A percentile compares a stretch with the other conserved stretches of the same genome.
phyloP scores from a whole-genome alignment of 2,113 vertebrate genomes.

The Barnardius zonarius region DNA sequence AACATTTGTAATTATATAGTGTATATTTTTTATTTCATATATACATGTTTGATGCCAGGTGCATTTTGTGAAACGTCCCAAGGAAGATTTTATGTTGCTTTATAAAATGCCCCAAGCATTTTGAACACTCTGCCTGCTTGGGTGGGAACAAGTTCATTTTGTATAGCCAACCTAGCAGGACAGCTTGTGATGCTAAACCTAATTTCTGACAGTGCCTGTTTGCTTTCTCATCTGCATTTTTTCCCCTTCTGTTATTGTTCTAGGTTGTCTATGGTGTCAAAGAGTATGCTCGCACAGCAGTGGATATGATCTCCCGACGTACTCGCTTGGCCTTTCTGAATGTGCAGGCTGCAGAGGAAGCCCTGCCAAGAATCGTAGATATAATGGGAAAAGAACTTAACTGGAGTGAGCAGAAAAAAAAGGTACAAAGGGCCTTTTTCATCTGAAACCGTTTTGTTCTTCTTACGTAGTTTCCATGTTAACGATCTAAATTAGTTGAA shows the following conservation, averaged over 20 bases:
- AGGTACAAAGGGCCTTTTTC: constrained; percentile 70
- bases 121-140: accelerated
- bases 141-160: not conserved
- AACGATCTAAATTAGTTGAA: not conserved
- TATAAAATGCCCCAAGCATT: not conserved
- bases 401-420: constrained; percentile 86
- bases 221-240: not conserved
- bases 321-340: constrained; percentile 94
- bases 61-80: accelerated
- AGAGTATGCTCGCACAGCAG: constrained; percentile 93
- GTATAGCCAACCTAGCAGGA: not conserved
- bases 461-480: not conserved
- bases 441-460: not conserved
- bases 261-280: constrained; percentile 90
- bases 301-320: constrained; percentile 90
- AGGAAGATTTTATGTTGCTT: not conserved
- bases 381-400: constrained; percentile 91
- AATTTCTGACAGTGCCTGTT: accelerated
- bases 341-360: constrained; percentile 95
- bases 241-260: not conserved
- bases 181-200: accelerated
- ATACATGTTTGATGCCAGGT: accelerated
- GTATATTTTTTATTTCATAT: accelerated
- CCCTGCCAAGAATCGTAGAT: constrained; percentile 89
- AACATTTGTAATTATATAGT: not conserved